Conservation (phyloP, 2,113 vertebrate species). For the Thamnophis sirtalis region DNA sequence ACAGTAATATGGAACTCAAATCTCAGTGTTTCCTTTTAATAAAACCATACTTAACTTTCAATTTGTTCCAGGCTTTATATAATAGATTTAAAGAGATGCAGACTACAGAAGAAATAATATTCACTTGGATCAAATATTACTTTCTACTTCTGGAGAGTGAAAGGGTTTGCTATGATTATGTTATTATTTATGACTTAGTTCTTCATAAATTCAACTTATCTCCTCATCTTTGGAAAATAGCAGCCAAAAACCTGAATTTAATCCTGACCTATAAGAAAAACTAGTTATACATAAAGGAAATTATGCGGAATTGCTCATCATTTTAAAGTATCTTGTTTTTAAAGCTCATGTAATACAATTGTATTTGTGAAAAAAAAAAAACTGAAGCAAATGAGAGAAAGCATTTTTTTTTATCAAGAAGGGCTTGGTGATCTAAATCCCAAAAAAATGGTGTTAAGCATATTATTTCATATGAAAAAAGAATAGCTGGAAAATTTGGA, state of each 20-base stretch:
- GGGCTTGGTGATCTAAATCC: neutral
- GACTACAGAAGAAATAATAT: neutral
- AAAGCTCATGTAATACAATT: neutral
- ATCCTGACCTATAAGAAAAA: neutral
- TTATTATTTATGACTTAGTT: neutral
- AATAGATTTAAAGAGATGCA: neutral
- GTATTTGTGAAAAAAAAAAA: neutral
- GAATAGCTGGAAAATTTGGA: neutral
- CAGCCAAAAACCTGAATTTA: neutral
- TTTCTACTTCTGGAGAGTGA: neutral
- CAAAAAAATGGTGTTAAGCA: neutral
- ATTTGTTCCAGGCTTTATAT: neutral
- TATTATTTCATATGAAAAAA: neutral
- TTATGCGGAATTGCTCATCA: neutral
- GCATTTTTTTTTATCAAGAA: neutral
- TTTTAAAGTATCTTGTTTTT: neutral
- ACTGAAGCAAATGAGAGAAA: neutral
- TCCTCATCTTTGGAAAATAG: neutral
- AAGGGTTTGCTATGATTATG: neutral
- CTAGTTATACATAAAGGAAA: neutral
- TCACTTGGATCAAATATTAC: neutral
- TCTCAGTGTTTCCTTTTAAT: neutral
- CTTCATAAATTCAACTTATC: neutral
- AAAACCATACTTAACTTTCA: neutral
- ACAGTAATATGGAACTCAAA: neutral